Base-by-base conservation (phyloP, 64 coral and sea anemone genomes). In the Astreopora myriophthalma region DNA sequence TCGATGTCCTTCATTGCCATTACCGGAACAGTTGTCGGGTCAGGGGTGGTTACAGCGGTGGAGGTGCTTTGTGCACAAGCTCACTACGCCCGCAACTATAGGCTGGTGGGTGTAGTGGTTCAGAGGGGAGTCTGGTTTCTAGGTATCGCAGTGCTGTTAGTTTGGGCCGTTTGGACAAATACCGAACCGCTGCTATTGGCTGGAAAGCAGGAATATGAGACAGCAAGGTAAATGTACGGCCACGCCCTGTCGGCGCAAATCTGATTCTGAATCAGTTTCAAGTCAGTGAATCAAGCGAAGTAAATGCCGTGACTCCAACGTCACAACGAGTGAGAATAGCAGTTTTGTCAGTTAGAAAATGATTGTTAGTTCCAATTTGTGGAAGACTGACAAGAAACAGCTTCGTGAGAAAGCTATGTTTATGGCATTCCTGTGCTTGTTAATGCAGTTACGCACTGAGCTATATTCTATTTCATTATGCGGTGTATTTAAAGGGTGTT, bases 141-240 rank as follows among this genome's bases (percentile, higher is more conserved):
- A 29, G 75, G 75, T 3, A 29, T 78, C 5, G 25, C 3, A 8
- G 10, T 51, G 40, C 42, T 78, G 75, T 52, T 78, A 27, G 75
- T 78, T 2, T 78, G 75, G 75, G 75, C 75, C 37, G 25, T 78
- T 14, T 78, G 75, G 75, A 78, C 40, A 51, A 78, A 78, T 78
- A 30, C 75, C 5, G 42, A 78, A 31, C 24, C 40, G 26, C 42
- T 78, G 75, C 44, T 78, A 42, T 28, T 78, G 26, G 10, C 52
- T 51, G 16, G 44, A 14, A 78, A 51, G 19, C 75, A 78, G 75
- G 27, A 49, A 52, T 52, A 17, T 31, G 75, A 78, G 3, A 6
- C 25, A 51, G 46, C 44, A 4, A 78, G 75, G 75, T 76, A 39
- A 74, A 19, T 40, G 4, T 39, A 36, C 51, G 3, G 51, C 17